A percentile compares a stretch with the other conserved stretches of the same genome.
phyloP scores from a whole-genome alignment of 2,113 vertebrate genomes.

The Ptyas mucosa region DNA sequence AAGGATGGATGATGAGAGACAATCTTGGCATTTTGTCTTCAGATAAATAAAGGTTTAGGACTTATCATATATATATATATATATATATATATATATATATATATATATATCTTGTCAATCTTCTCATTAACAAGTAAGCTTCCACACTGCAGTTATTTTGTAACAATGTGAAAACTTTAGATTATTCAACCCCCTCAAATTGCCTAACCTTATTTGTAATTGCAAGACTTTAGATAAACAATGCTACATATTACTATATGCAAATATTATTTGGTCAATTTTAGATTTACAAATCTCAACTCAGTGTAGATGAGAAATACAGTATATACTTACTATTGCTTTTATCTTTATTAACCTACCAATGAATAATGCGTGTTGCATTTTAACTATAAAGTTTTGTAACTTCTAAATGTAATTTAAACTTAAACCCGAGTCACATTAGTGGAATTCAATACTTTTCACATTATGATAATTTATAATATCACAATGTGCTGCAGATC shows the following conservation, averaged over 20 bases:
- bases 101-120: neutral
- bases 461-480: neutral
- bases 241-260: neutral
- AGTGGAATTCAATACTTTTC: neutral
- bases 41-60: neutral
- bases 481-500: neutral
- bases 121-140: neutral
- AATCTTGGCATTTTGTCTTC: neutral
- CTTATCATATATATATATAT: neutral
- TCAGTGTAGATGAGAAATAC: neutral
- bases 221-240: neutral
- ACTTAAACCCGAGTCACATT: no score
- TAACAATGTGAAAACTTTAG: neutral
- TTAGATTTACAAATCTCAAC: neutral
- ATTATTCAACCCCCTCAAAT: neutral
- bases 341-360: neutral
- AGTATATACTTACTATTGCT: neutral
- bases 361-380: neutral
- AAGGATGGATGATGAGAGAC: neutral
- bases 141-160: neutral
- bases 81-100: no score
- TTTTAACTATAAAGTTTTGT: neutral
- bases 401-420: neutral
- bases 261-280: neutral
- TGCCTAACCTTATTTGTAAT: neutral